Base-by-base conservation (phyloP, 2,113 vertebrate species). In the Chitala chitala region DNA sequence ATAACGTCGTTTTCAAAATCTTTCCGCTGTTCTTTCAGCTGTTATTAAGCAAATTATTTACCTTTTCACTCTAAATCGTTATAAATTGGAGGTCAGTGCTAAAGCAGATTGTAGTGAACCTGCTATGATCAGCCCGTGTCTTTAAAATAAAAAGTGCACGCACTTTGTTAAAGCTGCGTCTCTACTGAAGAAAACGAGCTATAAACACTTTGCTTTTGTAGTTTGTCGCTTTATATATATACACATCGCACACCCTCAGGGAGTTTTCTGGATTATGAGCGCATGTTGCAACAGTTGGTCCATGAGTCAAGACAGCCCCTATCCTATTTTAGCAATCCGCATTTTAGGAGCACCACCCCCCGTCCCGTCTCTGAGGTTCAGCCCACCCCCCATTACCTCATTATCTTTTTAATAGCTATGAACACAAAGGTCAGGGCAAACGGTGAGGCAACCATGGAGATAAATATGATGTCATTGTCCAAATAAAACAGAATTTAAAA, bases 341-440 rank as follows among this genome's bases (percentile, higher is more conserved):
- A 72, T 24, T 68, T 36, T 78, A 38, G 40, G 76, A 76, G 66
- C 1, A 3, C 71, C 50, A 15, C 26, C 54, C 54, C 54, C 22
- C 2, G 22, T 17, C 58, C 42, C 42, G 64, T 46, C 64, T 26
- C 10, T 63, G 38, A 55, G 58, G 64, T 15, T 31, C 36, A 53
- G 44, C 75, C 75, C 82, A 66, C 82, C 80, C 36, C 56, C 24
- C 12, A 12, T 72, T 87, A 86, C 88, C 80, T 86, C 88, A 90
- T 74, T 15, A 63, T 3, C 75, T 83, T 80, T 86, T 86, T 84
- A 87, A 86, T 91, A 90, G 87, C 83, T 78, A 50, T 78, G 40
- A 77, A 79, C 78, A 70, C 84, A 86, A 63, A 73, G 77, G 78
- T 68, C 79, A 40, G 51, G 76, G 56, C 73, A 44, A 22, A 20